These are phyloP conservation scores for Chionoecetes opilio DNA, from an alignment of 1,140 invertebrate genomes.

Conservation along the genomic window DNA sequence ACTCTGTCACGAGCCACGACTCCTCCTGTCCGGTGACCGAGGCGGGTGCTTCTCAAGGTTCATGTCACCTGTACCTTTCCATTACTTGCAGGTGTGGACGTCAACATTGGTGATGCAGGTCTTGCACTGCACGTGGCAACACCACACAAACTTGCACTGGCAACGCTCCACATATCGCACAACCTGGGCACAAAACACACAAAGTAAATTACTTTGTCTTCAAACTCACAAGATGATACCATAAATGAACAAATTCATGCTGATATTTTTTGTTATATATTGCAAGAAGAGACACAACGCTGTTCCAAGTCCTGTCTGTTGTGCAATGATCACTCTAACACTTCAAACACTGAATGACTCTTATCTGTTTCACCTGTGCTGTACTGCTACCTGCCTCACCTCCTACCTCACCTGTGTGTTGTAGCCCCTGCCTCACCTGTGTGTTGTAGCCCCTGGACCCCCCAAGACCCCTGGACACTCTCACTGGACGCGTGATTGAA, in stretches of 20 bases:
- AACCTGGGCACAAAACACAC: conserved; percentile 82
- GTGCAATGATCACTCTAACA: too few relatives aligned
- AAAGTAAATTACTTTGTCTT: not conserved
- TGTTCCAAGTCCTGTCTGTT: too few relatives aligned
- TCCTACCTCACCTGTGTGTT: conserved; percentile 85
- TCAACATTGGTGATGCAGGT: conserved; percentile 86
- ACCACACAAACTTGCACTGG: conserved; percentile 88
- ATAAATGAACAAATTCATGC: too few relatives aligned
- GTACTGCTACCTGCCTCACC: not conserved
- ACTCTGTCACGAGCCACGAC: not conserved
- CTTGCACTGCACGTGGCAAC: conserved; percentile 88
- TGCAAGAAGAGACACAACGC: too few relatives aligned
- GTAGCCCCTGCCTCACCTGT: conserved; percentile 86
- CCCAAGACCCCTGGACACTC: not conserved
- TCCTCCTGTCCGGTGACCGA: conserved; percentile 19
- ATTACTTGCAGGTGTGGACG: conserved; percentile 86
- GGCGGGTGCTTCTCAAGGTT: conserved; percentile 2
- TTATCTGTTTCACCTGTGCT: not conserved
- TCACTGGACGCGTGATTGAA: not conserved
- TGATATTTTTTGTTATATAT: too few relatives aligned
- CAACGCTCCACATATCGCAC: conserved; percentile 84
- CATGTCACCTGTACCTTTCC: not conserved
- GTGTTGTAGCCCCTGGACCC: not conserved
- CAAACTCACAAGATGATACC: too few relatives aligned
- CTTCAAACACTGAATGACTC: too few relatives aligned